Evolutionary conservation across 1,140 invertebrate genomes (phyloP).

Genomic region (Asobara japonica): DNA sequence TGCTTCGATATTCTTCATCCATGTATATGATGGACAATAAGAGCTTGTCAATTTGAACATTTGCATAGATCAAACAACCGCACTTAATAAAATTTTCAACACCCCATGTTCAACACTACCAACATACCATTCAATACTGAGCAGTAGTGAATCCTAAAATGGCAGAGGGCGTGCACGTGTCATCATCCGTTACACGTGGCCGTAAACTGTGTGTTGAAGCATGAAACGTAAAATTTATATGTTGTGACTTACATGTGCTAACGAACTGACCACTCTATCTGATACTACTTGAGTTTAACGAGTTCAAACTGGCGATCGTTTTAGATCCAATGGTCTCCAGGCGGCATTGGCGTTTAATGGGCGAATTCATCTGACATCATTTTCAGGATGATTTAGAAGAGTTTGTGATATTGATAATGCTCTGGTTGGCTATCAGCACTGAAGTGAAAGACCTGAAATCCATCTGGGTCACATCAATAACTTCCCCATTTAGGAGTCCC

Average conservation of each 20-base stretch:
- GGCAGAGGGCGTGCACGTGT: not conserved
- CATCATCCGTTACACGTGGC: constrained; percentile 17
- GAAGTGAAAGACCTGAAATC: no score
- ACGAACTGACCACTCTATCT: constrained; percentile 3
- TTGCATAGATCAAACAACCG: not conserved
- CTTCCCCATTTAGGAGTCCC: no score
- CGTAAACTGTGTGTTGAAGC: constrained; percentile 12
- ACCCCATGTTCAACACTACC: not conserved
- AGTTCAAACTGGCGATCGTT: constrained; percentile 4
- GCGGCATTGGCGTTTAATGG: not conserved
- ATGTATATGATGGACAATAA: no score
- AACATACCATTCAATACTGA: not conserved
- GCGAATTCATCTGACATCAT: not conserved
- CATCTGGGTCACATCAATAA: no score
- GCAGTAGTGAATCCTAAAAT: not conserved
- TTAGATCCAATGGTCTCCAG: not conserved
- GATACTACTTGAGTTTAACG: constrained; percentile 3
- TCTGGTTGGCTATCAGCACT: no score
- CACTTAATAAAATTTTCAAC: not conserved
- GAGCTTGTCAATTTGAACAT: no score
- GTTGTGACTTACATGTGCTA: not conserved
- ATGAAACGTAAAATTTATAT: constrained; percentile 9
- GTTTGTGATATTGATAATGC: not conserved
- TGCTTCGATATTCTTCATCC: no score
- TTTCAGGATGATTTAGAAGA: not conserved